These are phyloP conservation scores for Protodeltote pygarga DNA, from an alignment of 2,888 invertebrate genomes.

Conservation along the genomic window DNA sequence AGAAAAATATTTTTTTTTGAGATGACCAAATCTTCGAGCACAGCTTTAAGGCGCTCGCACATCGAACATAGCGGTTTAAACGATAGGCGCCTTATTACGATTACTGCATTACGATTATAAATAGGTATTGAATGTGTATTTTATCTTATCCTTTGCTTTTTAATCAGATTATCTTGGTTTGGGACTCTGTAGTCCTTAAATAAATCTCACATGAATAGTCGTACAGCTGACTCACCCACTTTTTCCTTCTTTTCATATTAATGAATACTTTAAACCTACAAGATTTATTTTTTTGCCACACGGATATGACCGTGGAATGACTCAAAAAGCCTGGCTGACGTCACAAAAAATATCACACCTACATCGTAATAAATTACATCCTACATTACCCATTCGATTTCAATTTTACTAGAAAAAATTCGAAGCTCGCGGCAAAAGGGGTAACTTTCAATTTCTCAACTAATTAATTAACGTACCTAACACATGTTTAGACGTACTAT, in stretches of 20 bases:
- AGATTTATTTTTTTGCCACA: slow-evolving; percentile 27
- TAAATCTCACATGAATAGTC: slow-evolving; percentile 1
- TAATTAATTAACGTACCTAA: slow-evolving; percentile 82
- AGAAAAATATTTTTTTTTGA: slow-evolving; percentile 6
- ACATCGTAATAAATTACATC: slow-evolving; percentile 50
- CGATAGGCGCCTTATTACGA: too few species aligned
- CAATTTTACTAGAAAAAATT: slow-evolving; percentile 50
- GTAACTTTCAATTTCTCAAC: slow-evolving; percentile 82
- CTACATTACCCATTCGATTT: slow-evolving; percentile 50
- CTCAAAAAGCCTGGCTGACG: slow-evolving; percentile 20
- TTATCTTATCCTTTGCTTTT: too few species aligned
- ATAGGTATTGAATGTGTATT: too few species aligned
- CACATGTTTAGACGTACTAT: slow-evolving; percentile 80
- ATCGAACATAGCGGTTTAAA: too few species aligned
- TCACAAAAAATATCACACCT: slow-evolving; percentile 44
- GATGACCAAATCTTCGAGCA: neutral
- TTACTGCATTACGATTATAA: too few species aligned
- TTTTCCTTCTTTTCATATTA: slow-evolving; percentile 10
- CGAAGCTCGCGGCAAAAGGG: slow-evolving; percentile 58
- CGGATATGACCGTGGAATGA: slow-evolving; percentile 7
- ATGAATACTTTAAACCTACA: too few species aligned
- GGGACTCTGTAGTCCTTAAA: too few species aligned
- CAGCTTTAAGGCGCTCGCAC: neutral
- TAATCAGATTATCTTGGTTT: too few species aligned
- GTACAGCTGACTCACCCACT: slow-evolving; percentile 30